These are phyloP conservation scores for Tenebrio molitor DNA, from an alignment of 1,140 invertebrate genomes.

Conservation along the genomic window DNA sequence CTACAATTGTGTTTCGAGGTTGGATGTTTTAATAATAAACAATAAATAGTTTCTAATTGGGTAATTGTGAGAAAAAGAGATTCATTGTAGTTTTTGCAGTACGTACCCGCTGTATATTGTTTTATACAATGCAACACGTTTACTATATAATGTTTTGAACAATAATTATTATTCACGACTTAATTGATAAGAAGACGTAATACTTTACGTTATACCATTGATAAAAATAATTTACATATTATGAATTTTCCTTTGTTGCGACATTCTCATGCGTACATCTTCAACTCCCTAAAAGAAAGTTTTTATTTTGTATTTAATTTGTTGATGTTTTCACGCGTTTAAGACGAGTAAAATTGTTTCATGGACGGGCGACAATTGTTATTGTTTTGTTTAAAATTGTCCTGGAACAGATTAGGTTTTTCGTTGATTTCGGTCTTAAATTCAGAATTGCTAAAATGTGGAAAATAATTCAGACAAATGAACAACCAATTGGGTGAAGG, in stretches of 20 bases:
- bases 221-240: conserved; percentile 38
- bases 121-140: conserved; percentile 19
- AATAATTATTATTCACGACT: conserved; percentile 15
- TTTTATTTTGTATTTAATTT: not conserved
- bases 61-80: conserved; percentile 25
- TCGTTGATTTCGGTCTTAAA: too few relatives aligned
- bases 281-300: not conserved
- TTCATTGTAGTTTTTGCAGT: conserved; percentile 6
- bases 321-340: too few relatives aligned
- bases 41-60: conserved; percentile 32
- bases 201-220: conserved; percentile 12
- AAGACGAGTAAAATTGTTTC: too few relatives aligned
- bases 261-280: conserved; percentile 9
- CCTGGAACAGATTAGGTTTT: too few relatives aligned
- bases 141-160: conserved; percentile 3
- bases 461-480: not conserved
- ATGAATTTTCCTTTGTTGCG: conserved; percentile 29
- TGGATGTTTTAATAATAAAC: not conserved
- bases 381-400: too few relatives aligned
- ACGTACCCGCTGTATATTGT: conserved; percentile 14
- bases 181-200: conserved; percentile 30
- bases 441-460: too few relatives aligned
- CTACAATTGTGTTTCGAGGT: not conserved
- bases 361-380: too few relatives aligned
- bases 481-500: conserved; percentile 11